Base-by-base conservation (phyloP, 23 tunicate species). In the Ascidia mentula region DNA sequence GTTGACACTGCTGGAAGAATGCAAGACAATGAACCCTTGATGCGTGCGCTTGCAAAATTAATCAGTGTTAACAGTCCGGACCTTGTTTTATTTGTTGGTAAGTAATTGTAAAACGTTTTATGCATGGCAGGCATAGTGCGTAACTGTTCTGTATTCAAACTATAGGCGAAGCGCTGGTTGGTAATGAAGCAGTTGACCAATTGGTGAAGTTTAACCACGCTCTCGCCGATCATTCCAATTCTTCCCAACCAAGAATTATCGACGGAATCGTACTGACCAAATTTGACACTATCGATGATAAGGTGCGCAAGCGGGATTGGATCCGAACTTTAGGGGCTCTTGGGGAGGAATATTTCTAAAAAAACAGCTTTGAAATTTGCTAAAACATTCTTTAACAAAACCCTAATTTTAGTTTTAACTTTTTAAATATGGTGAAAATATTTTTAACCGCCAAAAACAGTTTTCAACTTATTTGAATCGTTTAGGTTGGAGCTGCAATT, bases 11-110 rank as follows among this genome's bases (percentile, higher is more conserved):
- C 99, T 33, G 99, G 99, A 0, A 83, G 99, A 17, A 96, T 96
- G 99, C 99, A 96, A 75, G 99, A 96, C 84, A 96, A 96, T 39
- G 99, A 96, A 73, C 99, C 99, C 37, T 82, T 96, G 79, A 96
- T 96, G 99, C 81, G 99, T 60, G 82, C 97, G 7, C 88, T 96
- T 20, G 82, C 97, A 20, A 96, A 96, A 61, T 86, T 96, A 34
- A 89, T 96, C 45, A 90, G 97, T 26, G 77, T 96, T 60, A 96
- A 96, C 46, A 36, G 80, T 15, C 99, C 99, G 15, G 99, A 96
- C 60, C 81, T 93, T 22, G 99, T 96, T 12, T 79, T 96, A 37
- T 96, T 96, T 77, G 99, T 96, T 30, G 99, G 98, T 90, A 72
- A 86, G 90, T 74, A 12, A 6, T 1, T 20, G 65, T 53, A 3